Evolutionary conservation across 2,797 vertebrate genomes (phyloP), one percentile per base, ranked within the genome.

Genomic region (Pitangus sulphuratus): DNA sequence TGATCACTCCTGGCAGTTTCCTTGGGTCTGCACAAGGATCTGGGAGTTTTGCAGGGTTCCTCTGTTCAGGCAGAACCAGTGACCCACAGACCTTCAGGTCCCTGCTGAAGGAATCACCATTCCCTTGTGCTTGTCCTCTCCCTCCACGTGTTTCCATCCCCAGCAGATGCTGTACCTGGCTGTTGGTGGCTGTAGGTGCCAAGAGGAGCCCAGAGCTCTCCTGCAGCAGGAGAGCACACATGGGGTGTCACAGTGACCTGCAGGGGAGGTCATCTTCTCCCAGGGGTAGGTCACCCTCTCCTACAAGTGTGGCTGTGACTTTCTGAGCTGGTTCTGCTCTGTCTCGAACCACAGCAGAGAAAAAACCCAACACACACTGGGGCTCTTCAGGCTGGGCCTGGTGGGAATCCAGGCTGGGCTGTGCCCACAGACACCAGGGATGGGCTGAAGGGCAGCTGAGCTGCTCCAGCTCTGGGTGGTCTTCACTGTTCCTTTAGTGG

Each of bases 241-340:
- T 0, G 0, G 11, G 3, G 61, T 30, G 50, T 28, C 69, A n/a
- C 84, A 62, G 24, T 0, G 1, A 26, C 68, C 75, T 2, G 0
- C 6, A 68, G n/a, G 8, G 15, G 20, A 48, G 53, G 33, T 18
- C 53, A 53, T 48, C 45, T 45, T 68, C 42, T 47, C 72, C 68
- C 26, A 79, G 42, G 31, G 6, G 16, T 33, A 50, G 14, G 42
- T 28, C 71, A 45, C 2, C 0, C 18, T 60, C 83, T 40, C 68
- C 76, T 21, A 13, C 2, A 5, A 1, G 0, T 1, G 22, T 1
- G 15, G 12, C 51, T 1, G 0, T 0, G 28, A n/a, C 31, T 18
- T 87, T 9, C 54, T 15, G 19, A 70, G 87, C 37, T 33, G 11
- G 1, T 64, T 82, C 75, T 79, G 71, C 50, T 44, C 76, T 28